phyloP scores from a whole-genome alignment of 2,888 invertebrate species.

The Drosophila testacea region DNA sequence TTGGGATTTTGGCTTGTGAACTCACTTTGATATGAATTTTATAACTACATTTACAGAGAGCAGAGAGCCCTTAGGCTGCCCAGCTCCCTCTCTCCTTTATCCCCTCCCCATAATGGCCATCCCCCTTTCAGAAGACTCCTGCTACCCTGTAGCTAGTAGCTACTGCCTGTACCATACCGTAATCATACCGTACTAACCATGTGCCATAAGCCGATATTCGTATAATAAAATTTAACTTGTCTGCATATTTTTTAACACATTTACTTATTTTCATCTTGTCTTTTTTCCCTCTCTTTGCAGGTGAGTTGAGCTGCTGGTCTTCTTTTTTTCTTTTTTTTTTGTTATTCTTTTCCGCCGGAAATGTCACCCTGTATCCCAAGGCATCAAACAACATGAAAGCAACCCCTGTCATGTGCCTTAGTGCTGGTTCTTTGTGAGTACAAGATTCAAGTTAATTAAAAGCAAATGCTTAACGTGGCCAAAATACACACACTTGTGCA shows the following conservation, averaged over 20 bases:
- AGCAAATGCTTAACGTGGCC: slow-evolving; percentile 55
- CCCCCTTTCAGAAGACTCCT: not conserved
- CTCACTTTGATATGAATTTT: slow-evolving; percentile 66
- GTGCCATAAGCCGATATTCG: slow-evolving; percentile 62
- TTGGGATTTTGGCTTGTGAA: slow-evolving; percentile 67
- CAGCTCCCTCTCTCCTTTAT: not conserved
- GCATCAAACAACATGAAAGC: not conserved
- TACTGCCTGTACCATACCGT: slow-evolving; percentile 3
- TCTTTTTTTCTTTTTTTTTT: not conserved
- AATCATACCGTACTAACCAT: slow-evolving; percentile 24
- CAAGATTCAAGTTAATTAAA: slow-evolving; percentile 56
- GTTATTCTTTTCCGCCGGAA: slow-evolving; percentile 6
- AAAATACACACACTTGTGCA: slow-evolving; percentile 11
- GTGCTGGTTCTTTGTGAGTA: slow-evolving; percentile 46
- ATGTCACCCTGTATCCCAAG: not conserved
- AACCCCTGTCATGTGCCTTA: slow-evolving; percentile 17
- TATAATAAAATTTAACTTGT: slow-evolving; percentile 71
- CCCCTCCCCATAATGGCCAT: not conserved
- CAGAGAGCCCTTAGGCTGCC: slow-evolving; percentile 10
- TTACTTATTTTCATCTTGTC: slow-evolving; percentile 19
- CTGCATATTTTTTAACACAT: slow-evolving; percentile 62
- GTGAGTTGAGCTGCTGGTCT: slow-evolving; percentile 50
- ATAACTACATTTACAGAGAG: slow-evolving; percentile 62
- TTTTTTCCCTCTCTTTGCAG: slow-evolving; percentile 45
- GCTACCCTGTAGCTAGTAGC: not conserved